Conservation (phyloP, 2,113 vertebrate species). For the Gallinago media region DNA sequence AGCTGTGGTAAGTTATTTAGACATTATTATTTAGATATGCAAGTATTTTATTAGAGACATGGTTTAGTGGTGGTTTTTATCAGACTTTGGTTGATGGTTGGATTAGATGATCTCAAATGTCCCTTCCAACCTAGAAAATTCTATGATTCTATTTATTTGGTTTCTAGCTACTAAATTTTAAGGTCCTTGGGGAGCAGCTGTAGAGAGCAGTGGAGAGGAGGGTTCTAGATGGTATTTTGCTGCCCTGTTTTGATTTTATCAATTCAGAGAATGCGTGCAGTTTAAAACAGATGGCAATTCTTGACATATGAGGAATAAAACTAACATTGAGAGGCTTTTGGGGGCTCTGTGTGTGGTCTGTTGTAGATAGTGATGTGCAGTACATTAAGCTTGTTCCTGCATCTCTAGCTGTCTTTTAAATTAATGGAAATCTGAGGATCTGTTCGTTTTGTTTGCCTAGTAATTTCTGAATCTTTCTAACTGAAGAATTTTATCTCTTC, state of each 20-base stretch:
- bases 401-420: neutral
- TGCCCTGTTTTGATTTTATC: neutral
- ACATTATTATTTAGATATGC: no score
- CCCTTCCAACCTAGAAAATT: no score
- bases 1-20: neutral
- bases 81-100: no score
- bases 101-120: no score
- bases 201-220: neutral
- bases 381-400: neutral
- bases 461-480: neutral
- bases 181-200: neutral
- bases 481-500: neutral
- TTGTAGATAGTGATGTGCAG: neutral
- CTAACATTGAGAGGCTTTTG: neutral
- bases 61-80: no score
- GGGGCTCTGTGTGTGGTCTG: neutral
- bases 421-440: neutral
- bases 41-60: no score
- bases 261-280: neutral
- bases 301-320: neutral
- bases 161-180: neutral
- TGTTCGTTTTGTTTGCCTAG: neutral
- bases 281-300: slow-evolving; percentile 1
- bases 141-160: neutral
- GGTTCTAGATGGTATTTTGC: neutral